Evolutionary conservation across 2,888 invertebrate species (phyloP).

Genomic region (Lepidocyrtinus sp.): DNA sequence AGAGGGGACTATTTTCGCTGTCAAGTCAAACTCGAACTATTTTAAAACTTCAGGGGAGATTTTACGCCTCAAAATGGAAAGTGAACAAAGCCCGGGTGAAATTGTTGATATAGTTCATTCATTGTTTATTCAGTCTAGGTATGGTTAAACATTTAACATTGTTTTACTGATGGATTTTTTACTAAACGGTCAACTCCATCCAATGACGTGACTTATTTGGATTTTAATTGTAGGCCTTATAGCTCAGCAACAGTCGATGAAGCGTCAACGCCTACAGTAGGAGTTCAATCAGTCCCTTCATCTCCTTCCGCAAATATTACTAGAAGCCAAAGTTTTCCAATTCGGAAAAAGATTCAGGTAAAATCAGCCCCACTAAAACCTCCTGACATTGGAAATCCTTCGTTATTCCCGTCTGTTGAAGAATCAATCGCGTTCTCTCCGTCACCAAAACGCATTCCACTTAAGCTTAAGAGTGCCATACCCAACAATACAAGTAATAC

Average conservation of each 20-base stretch:
- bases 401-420: slow-evolving; percentile 60
- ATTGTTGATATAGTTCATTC: slow-evolving; percentile 40
- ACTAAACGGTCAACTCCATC: neutral
- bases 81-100: slow-evolving; percentile 14
- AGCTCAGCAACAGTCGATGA: slow-evolving; percentile 6
- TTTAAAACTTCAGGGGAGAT: too few relatives aligned
- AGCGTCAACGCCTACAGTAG: neutral
- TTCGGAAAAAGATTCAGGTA: slow-evolving; percentile 42
- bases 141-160: neutral
- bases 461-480: slow-evolving; percentile 1
- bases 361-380: slow-evolving; percentile 59
- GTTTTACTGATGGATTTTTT: neutral
- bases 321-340: slow-evolving; percentile 24
- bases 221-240: neutral
- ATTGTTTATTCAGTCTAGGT: slow-evolving; percentile 43
- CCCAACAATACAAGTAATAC: too few relatives aligned
- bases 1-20: too few relatives aligned
- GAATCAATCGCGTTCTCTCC: slow-evolving; percentile 6
- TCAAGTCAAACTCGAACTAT: too few relatives aligned
- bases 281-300: slow-evolving; percentile 20
- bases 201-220: neutral
- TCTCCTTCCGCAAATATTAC: slow-evolving; percentile 20
- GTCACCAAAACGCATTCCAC: neutral
- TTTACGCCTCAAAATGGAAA: slow-evolving; percentile 22
- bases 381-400: slow-evolving; percentile 58